phyloP scores from a whole-genome alignment of 1,140 invertebrate species.

The Drosophila navojoa region DNA sequence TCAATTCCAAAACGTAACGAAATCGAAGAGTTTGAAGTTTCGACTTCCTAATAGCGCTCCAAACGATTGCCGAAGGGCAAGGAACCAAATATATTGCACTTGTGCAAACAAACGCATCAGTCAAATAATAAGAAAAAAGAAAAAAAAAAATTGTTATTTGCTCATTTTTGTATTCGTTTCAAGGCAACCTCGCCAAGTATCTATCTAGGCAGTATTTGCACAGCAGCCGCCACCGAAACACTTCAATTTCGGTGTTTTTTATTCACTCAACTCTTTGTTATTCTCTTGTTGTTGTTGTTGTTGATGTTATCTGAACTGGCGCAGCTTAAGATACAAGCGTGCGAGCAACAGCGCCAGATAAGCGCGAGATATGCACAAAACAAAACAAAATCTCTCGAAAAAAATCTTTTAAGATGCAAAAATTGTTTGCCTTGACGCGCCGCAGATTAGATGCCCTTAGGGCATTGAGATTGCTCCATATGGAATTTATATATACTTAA shows the following conservation, averaged over 20 bases:
- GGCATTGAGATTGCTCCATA: too few relatives aligned
- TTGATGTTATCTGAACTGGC: conserved; percentile 42
- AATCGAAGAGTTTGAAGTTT: background rate
- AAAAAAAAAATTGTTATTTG: too few relatives aligned
- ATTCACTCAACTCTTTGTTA: conserved; percentile 12
- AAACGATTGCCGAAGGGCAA: conserved; percentile 14
- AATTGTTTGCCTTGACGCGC: background rate
- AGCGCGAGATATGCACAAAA: conserved; percentile 51
- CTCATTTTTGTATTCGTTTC: conserved; percentile 15
- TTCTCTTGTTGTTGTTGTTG: conserved; percentile 12
- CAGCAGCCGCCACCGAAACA: conserved; percentile 27
- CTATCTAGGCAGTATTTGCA: conserved; percentile 21
- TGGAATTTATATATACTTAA: too few relatives aligned
- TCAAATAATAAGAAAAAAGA: background rate
- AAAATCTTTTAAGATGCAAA: conserved; percentile 3
- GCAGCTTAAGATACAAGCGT: conserved; percentile 37
- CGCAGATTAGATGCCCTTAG: background rate
- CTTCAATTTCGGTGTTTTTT: conserved; percentile 10
- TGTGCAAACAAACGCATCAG: conserved; percentile 33
- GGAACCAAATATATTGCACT: conserved; percentile 22
- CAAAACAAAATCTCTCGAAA: conserved; percentile 30
- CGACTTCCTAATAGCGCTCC: background rate
- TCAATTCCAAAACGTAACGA: background rate
- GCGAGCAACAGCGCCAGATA: conserved; percentile 50
- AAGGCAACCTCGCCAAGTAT: background rate